Evolutionary conservation across 2,888 invertebrate species (phyloP), one percentile per base, ranked within the genome.

Genomic region (Meteorus colon): DNA sequence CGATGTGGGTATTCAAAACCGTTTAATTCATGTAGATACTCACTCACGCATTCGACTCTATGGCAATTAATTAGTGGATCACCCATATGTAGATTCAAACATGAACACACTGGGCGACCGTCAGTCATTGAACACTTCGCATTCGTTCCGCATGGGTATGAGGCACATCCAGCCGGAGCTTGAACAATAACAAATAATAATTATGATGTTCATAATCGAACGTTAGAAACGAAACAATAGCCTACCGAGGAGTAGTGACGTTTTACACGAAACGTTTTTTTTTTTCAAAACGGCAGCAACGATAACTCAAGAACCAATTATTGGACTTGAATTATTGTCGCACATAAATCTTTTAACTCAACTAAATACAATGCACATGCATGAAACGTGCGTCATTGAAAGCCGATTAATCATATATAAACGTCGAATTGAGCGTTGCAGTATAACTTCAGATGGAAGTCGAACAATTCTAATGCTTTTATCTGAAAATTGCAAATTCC

Each of bases 51-150:
- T 86, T 95, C 95, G 69, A 94, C 94, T 80, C 93, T 93, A 83
- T 92, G 92, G 87, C 96, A 96, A 81, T 92, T 92, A 0, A 92
- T 91, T 77, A 95, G 90, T 0, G 96, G 96, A 89, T 96, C 96
- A 41, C 96, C 96, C 81, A 94, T 94, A 88, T 96, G 93, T 0
- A 96, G 94, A 12, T 95, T 93, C 80, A 95, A 91, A 83, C 96
- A 96, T 31, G 95, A 95, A 86, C 96, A 96, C 6, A 96, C 95
- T 0, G 96, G 95, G 72, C 95, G 91, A 79, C 94, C 95, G 80
- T 93, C 94, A 77, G 89, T 89, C 62, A 89, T 85, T 31, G 89
- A 87, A 74, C 90, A 90, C 79, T 87, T 88, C 34, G 90, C 90
- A 76, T 90, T 90, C 14, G 80, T 78, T 68, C 90, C 90, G 76